These are phyloP conservation scores for Corythaixoides concolor DNA, from an alignment of 2,113 vertebrate species.

Conservation along the genomic window DNA sequence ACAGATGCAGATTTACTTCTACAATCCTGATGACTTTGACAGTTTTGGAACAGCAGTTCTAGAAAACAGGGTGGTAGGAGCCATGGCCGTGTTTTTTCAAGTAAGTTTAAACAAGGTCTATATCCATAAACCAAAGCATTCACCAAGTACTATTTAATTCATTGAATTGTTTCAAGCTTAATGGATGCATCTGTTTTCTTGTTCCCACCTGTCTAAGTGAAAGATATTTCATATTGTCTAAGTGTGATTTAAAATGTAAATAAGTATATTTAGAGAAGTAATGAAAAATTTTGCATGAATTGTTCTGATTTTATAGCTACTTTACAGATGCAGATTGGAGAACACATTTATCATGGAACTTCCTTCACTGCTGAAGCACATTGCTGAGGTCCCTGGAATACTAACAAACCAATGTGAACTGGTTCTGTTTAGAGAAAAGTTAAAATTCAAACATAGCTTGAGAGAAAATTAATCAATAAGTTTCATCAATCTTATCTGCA, in stretches of 20 bases:
- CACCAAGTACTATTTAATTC: slow-evolving; percentile 61
- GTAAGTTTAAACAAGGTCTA: slow-evolving; percentile 76
- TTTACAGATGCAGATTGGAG: slow-evolving; percentile 75
- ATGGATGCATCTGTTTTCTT: slow-evolving; percentile 80
- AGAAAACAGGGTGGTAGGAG: slow-evolving; percentile 89
- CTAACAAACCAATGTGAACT: slow-evolving; percentile 56
- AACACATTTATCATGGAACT: slow-evolving; percentile 78
- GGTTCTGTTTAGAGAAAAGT: slow-evolving; percentile 63
- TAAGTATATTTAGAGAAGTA: slow-evolving; percentile 80
- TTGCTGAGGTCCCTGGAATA: slow-evolving; percentile 70
- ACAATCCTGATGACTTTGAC: slow-evolving; percentile 96
- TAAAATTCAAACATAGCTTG: slow-evolving; percentile 68
- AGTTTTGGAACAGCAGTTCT: slow-evolving; percentile 89
- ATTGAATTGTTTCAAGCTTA: slow-evolving; percentile 73
- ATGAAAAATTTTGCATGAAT: slow-evolving; percentile 79
- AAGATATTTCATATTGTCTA: slow-evolving; percentile 80
- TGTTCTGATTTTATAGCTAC: slow-evolving; percentile 79
- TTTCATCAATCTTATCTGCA: slow-evolving; percentile 53
- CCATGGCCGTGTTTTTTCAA: slow-evolving; percentile 95
- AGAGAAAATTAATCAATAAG: slow-evolving; percentile 68
- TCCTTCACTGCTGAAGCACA: slow-evolving; percentile 55
- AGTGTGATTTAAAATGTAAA: slow-evolving; percentile 84
- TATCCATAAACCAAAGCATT: slow-evolving; percentile 62
- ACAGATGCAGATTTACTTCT: slow-evolving; percentile 99
- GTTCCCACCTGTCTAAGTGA: slow-evolving; percentile 79